These are phyloP conservation scores for Ginglymostoma cirratum DNA, from an alignment of 2,113 vertebrate species.

Conservation along the genomic window DNA sequence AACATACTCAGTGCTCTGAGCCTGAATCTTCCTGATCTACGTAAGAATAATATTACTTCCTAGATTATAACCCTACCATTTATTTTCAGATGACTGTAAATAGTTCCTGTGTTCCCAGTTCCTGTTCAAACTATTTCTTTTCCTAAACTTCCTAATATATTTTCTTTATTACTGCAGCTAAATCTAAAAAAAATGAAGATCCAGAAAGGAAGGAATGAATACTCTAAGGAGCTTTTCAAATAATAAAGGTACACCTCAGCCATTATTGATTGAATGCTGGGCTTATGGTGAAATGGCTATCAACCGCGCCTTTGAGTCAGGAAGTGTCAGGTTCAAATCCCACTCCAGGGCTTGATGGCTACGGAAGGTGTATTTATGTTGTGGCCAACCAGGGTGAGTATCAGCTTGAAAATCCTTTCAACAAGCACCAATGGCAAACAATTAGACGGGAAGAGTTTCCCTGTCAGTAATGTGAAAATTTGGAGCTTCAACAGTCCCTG, in stretches of 20 bases:
- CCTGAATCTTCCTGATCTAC: not conserved
- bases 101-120: not conserved
- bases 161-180: not conserved
- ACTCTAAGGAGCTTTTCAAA: not conserved
- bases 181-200: not conserved
- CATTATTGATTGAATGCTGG: no score
- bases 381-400: no score
- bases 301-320: no score
- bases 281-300: no score
- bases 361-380: no score
- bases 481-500: no score
- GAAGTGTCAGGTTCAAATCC: no score
- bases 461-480: no score
- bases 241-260: not conserved
- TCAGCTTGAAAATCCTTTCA: no score
- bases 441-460: no score
- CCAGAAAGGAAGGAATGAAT: not conserved
- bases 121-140: not conserved
- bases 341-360: no score
- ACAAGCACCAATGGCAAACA: no score
- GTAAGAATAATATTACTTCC: not conserved
- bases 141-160: not conserved
- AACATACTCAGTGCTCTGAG: not conserved
- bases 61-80: not conserved
- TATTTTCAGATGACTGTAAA: not conserved